Conservation (phyloP, 1,140 invertebrate species). For the Bathynomus jamesi region DNA sequence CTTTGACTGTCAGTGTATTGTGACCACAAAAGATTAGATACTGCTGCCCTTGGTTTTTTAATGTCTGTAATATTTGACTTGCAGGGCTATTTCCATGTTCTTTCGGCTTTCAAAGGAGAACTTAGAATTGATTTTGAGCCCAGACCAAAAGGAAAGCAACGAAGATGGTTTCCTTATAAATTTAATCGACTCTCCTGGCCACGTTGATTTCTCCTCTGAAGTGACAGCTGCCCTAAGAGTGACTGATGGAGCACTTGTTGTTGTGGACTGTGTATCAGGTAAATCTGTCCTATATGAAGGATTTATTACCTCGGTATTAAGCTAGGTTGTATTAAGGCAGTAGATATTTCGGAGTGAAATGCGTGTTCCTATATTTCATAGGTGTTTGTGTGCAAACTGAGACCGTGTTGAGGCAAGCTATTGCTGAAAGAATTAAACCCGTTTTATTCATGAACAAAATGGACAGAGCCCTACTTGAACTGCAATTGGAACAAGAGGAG, state of each 20-base stretch:
- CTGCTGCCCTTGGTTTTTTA: too few relatives aligned
- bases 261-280: conserved; percentile 99
- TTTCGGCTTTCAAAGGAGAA: conserved; percentile 92
- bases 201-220: conserved; percentile 99
- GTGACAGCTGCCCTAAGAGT: conserved; percentile 97
- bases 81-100: conserved; percentile 95
- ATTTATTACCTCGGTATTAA: too few relatives aligned
- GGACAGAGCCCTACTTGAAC: conserved; percentile 92
- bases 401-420: conserved; percentile 96
- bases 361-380: too few relatives aligned
- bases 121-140: conserved; percentile 75
- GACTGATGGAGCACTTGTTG: conserved; percentile 96
- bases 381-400: conserved; percentile 99
- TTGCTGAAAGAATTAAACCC: conserved; percentile 97
- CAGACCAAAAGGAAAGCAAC: conserved; percentile 79
- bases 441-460: conserved; percentile 99
- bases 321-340: too few relatives aligned
- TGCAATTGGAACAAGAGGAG: conserved; percentile 92
- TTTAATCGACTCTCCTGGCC: conserved; percentile 96
- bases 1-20: too few relatives aligned
- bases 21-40: too few relatives aligned
- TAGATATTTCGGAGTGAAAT: too few relatives aligned
- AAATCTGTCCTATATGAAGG: too few relatives aligned
- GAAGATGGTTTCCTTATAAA: conserved; percentile 98
- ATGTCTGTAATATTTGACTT: too few relatives aligned